phyloP scores from a whole-genome alignment of 2,797 vertebrate genomes.

The Parambassis ranga region DNA sequence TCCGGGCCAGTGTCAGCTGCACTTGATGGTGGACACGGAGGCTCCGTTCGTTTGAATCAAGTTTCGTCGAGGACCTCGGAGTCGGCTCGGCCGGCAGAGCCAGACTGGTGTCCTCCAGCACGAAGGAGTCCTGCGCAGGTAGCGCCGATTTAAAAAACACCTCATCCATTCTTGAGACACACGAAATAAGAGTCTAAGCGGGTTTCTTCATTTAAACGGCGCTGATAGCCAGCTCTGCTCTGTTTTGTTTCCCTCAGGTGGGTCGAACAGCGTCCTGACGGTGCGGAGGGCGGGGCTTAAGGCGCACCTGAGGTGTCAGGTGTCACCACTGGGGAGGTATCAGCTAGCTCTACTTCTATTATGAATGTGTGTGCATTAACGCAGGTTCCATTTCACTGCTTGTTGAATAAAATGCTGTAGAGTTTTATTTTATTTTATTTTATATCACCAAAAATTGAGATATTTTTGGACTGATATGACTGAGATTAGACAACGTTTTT shows the following conservation, averaged over 20 bases:
- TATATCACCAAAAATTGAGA: too few species aligned
- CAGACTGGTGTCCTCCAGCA: slow-evolving; percentile 58
- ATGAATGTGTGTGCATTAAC: too few species aligned
- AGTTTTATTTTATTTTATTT: too few species aligned
- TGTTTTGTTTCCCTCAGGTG: slow-evolving; percentile 22
- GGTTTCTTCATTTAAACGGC: neutral
- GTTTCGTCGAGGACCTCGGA: neutral
- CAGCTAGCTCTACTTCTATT: neutral
- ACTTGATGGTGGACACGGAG: slow-evolving; percentile 68
- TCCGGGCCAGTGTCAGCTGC: slow-evolving; percentile 62
- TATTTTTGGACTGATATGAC: too few species aligned
- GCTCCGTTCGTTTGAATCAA: slow-evolving; percentile 1
- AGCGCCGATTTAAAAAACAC: slow-evolving; percentile 51
- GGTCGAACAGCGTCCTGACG: neutral
- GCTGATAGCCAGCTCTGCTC: neutral
- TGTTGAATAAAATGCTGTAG: too few species aligned
- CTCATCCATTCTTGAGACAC: slow-evolving; percentile 35
- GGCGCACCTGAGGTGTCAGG: slow-evolving; percentile 60
- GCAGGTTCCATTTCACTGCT: too few species aligned
- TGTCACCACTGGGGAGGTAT: slow-evolving; percentile 4
- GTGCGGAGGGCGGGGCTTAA: slow-evolving; percentile 47
- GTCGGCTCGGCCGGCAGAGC: slow-evolving; percentile 51
- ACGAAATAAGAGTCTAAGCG: fast-evolving
- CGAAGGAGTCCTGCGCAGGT: neutral
- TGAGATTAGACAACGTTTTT: too few species aligned